These are phyloP conservation scores for Chrysopilus asiliformis DNA, from an alignment of 2,888 invertebrate species.

Conservation along the genomic window DNA sequence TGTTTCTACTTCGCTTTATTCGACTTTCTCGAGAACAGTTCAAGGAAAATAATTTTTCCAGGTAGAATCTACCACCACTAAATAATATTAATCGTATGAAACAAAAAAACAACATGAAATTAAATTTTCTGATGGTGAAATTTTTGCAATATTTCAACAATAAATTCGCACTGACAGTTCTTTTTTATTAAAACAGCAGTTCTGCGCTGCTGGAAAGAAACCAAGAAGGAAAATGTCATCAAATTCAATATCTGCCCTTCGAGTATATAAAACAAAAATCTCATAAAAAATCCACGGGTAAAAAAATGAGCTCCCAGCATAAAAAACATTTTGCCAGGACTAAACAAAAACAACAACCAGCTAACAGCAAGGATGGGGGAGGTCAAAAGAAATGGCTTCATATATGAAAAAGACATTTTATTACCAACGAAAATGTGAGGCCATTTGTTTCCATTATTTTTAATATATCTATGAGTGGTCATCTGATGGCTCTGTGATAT, in stretches of 20 bases:
- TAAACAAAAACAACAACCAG: neutral
- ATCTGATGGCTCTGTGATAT: slow-evolving; percentile 14
- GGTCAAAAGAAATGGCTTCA: slow-evolving; percentile 7
- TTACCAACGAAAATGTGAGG: slow-evolving; percentile 14
- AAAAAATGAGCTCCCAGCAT: slow-evolving; percentile 10
- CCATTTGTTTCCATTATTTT: slow-evolving; percentile 16
- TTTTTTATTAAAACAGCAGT: too few species aligned
- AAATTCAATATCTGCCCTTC: slow-evolving; percentile 1
- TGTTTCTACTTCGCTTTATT: too few species aligned
- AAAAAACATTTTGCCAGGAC: slow-evolving; percentile 14
- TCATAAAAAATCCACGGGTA: slow-evolving; percentile 1
- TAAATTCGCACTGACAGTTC: too few species aligned
- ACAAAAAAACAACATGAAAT: too few species aligned
- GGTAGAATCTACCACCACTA: too few species aligned
- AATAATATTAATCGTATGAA: too few species aligned
- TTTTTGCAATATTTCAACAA: too few species aligned
- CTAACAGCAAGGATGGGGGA: neutral
- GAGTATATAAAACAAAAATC: slow-evolving; percentile 1
- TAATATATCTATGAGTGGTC: slow-evolving; percentile 16
- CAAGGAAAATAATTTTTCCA: too few species aligned
- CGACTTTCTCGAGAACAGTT: too few species aligned
- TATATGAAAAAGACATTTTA: slow-evolving; percentile 15
- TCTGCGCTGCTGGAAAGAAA: too few species aligned
- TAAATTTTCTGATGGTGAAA: too few species aligned
- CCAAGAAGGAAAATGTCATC: too few species aligned